These are phyloP conservation scores for Entomyzon cyanotis DNA, from an alignment of 2,113 vertebrate species.

Conservation along the genomic window DNA sequence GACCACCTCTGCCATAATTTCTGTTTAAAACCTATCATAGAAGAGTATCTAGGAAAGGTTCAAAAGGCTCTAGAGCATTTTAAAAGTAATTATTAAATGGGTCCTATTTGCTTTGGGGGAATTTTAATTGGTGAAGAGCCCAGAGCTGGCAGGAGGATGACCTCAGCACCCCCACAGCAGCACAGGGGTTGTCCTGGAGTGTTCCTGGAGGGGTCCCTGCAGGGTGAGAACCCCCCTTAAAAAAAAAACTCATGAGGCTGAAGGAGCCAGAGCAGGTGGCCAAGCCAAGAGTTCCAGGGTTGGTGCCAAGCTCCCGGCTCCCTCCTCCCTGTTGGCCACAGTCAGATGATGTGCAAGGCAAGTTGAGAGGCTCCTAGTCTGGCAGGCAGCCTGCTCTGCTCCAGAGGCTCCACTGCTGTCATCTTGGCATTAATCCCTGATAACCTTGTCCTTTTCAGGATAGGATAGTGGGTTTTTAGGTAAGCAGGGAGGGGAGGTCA, in stretches of 20 bases:
- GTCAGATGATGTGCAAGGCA: conserved; percentile 78
- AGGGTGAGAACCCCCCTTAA: neutral
- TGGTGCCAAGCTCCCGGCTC: conserved; percentile 34
- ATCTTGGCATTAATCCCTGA: conserved; percentile 84
- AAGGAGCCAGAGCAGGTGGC: neutral
- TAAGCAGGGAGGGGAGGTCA: neutral
- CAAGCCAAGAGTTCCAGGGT: conserved; percentile 46
- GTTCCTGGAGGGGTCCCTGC: neutral
- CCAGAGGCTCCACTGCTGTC: conserved; percentile 83
- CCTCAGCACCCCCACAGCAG: neutral
- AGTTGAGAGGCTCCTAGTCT: conserved; percentile 78
- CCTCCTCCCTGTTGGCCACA: conserved; percentile 1
- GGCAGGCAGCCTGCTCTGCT: conserved; percentile 84
- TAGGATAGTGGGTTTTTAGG: conserved; percentile 1
- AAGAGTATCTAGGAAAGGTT: neutral
- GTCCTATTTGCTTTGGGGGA: neutral
- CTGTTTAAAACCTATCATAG: neutral
- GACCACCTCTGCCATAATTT: neutral
- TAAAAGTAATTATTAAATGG: neutral
- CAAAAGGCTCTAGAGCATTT: neutral
- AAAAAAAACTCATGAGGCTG: neutral
- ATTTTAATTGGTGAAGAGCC: neutral
- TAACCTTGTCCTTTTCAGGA: conserved; percentile 73
- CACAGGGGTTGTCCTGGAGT: neutral
- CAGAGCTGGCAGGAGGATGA: neutral